Conservation (phyloP, 1,140 invertebrate species). For the Panagrolaimus sp. region DNA sequence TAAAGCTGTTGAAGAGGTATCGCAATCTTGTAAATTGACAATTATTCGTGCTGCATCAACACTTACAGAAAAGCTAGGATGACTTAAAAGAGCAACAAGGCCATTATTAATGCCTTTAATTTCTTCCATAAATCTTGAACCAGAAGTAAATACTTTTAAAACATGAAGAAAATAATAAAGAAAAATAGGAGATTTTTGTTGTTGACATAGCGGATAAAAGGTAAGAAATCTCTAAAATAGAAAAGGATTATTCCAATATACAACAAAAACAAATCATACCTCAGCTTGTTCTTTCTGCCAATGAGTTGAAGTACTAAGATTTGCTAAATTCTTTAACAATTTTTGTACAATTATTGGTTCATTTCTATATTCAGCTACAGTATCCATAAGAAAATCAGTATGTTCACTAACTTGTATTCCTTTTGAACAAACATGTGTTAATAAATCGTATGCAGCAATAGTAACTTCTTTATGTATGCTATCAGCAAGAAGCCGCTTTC, state of each 20-base stretch:
- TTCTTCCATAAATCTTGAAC: too few species aligned
- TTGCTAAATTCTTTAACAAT: not conserved
- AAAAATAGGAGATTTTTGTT: not conserved
- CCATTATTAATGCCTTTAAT: too few species aligned
- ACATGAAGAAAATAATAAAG: not conserved
- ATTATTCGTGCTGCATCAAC: not conserved
- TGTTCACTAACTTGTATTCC: not conserved
- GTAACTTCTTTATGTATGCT: not conserved
- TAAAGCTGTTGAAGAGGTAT: not conserved
- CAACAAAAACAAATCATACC: not conserved
- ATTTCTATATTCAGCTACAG: not conserved
- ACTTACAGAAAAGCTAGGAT: not conserved
- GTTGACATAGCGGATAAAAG: not conserved
- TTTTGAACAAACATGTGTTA: not conserved
- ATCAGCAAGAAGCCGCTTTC: not conserved
- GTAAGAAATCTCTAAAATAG: not conserved
- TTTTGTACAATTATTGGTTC: not conserved
- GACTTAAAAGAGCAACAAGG: not conserved
- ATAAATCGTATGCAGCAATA: not conserved
- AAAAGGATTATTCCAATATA: not conserved
- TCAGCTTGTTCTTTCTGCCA: conserved; percentile 1
- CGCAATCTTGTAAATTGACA: not conserved
- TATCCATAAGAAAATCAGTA: not conserved
- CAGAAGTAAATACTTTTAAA: not conserved
- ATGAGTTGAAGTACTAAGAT: not conserved